phyloP scores from a whole-genome alignment of 1,140 invertebrate species.

The Proales similis region DNA sequence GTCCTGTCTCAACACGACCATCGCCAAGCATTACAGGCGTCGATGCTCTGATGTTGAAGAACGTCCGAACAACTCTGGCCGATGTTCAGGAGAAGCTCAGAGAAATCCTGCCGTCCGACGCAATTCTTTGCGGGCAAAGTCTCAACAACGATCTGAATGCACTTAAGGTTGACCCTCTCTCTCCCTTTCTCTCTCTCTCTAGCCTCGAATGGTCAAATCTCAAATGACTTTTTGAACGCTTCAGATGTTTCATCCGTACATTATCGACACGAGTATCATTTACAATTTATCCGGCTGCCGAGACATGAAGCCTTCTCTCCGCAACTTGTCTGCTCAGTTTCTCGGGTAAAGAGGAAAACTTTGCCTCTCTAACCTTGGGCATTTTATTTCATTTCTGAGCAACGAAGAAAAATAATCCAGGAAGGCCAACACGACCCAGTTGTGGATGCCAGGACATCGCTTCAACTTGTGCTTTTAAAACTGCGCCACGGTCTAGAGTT shows the following conservation, averaged over 20 bases:
- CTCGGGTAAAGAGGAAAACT: constrained; percentile 21
- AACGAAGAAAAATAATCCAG: constrained; percentile 37
- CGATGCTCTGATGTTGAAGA: background rate
- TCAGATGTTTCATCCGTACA: constrained; percentile 38
- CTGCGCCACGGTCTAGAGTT: constrained; percentile 27
- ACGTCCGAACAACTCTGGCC: background rate
- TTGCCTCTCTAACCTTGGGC: background rate
- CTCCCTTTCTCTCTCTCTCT: background rate
- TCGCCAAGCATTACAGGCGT: constrained; percentile 18
- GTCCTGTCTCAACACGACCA: background rate
- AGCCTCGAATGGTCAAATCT: background rate
- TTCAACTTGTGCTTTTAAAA: constrained; percentile 16
- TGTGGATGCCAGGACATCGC: constrained; percentile 19
- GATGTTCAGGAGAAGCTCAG: constrained; percentile 14
- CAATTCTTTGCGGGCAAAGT: constrained; percentile 33
- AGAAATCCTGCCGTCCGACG: constrained; percentile 15
- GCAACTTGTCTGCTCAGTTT: constrained; percentile 26
- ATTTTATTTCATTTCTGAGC: constrained; percentile 3
- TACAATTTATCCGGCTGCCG: constrained; percentile 27
- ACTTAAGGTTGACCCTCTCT: constrained; percentile 5
- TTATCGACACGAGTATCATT: constrained; percentile 35
- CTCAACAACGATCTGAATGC: constrained; percentile 36
- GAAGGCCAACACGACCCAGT: constrained; percentile 25
- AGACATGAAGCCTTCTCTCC: constrained; percentile 22
- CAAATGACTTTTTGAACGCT: background rate